Base-by-base conservation (phyloP, 2,888 invertebrate species). In the Drosophila maculinotata region DNA sequence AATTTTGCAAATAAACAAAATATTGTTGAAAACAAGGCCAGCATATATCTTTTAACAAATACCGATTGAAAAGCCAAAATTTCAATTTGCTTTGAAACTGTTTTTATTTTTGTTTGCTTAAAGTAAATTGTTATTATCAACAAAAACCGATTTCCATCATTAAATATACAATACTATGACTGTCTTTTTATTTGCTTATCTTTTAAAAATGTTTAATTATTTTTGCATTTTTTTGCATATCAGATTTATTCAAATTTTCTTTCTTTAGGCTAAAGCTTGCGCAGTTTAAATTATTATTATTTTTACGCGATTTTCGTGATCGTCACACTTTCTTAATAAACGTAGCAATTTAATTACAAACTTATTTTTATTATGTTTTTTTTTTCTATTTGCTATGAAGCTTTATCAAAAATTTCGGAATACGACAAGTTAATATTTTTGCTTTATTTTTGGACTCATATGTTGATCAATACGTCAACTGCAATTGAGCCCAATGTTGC, bases 271-370 rank as follows among this genome's bases (percentile, higher is more conserved):
- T 80, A 71, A 59, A 69, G 66, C 80, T 66, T 57, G 20, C 47
- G 48, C 52, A 41, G 52, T 33, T 41, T 67, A 60, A 56, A 42
- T 53, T 63, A 49, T 58, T 45, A 52, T 51, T 31, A 23, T 57
- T 33, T 52, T 66, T 44, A 48, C 30, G 28, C 52, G 58, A 39
- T 31, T 17, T 41, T 33, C 45, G 66, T 68, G 59, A 53, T 63
- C 67, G 54, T 63, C 57, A 48, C 78, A 69, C 70, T 76, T 53
- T 70, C 84, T 73, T 81, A 78, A 33, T 63, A 65, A 45, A 45
- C 20, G 31, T 76, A 78, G 65, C 71, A 49, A 66, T 76, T 81
- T 79, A 82, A 85, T 81, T 85, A 81, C 81, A 81, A 79, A 82
- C 80, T 57, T 62, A 70, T 73, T 69, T 62, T 28, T 20, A 62